Percentiles rank a stretch among this genome's conserved stretches.
Evolutionary conservation across 2,113 vertebrate genomes (phyloP).

Genomic region (Spermophilus dauricus): DNA sequence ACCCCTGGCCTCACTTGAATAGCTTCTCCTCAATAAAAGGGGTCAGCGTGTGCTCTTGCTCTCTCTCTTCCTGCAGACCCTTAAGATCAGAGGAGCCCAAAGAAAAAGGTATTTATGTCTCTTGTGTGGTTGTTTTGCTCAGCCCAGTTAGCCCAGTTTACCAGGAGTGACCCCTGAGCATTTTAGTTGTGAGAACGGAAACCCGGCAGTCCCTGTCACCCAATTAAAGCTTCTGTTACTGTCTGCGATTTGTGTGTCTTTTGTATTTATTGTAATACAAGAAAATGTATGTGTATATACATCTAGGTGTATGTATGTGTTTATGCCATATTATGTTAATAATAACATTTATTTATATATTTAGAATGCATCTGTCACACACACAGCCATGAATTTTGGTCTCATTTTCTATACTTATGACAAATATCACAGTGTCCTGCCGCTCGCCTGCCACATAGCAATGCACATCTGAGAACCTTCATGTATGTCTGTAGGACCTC

Average conservation of each 20-base stretch:
- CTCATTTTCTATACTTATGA: neutral
- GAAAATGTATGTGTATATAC: neutral
- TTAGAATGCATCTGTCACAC: neutral
- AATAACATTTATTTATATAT: neutral
- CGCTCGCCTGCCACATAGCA: neutral
- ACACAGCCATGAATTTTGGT: neutral
- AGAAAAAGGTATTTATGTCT: no score
- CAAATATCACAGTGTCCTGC: neutral
- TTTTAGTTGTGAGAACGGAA: no score
- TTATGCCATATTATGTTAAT: no score
- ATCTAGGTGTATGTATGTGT: neutral
- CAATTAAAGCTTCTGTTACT: neutral
- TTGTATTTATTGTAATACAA: neutral
- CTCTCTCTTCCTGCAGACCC: no score
- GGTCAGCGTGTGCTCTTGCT: no score
- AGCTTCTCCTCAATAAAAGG: no score
- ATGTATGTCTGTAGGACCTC: rapidly evolving
- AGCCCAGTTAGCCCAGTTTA: no score
- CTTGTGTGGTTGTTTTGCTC: no score
- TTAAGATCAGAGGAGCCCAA: no score
- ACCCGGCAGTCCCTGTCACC: no score
- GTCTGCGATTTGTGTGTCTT: neutral
- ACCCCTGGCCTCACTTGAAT: no score
- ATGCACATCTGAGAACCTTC: neutral
- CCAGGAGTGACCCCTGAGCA: no score